Percentiles rank a stretch among this genome's conserved stretches.
Conservation (phyloP, 2,113 vertebrate species). For the Muscicapa adusta region DNA sequence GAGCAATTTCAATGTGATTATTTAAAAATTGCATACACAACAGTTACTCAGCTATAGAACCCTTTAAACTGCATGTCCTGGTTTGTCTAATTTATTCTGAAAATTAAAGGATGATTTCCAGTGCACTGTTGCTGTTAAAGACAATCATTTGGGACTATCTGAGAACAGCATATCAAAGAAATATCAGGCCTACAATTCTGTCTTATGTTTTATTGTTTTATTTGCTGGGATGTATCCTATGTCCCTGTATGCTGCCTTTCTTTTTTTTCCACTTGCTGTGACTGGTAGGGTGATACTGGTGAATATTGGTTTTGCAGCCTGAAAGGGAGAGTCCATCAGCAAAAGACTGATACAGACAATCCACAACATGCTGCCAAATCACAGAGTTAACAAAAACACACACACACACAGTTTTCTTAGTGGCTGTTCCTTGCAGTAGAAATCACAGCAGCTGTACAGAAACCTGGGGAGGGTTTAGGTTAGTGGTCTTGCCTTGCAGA, state of each 20-base stretch:
- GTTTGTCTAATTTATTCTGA: neutral
- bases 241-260: neutral
- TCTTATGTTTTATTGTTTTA: neutral
- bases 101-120: neutral
- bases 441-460: neutral
- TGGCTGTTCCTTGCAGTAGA: neutral
- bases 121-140: neutral
- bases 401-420: neutral
- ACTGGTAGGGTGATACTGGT: neutral
- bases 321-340: neutral
- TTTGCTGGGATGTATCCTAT: neutral
- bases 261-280: neutral
- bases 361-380: neutral
- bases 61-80: neutral
- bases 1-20: neutral
- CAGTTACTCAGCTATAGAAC: neutral
- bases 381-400: neutral
- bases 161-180: neutral
- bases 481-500: neutral
- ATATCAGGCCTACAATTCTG: neutral
- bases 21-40: neutral
- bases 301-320: neutral
- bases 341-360: neutral
- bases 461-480: neutral
- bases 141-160: neutral